Percentiles rank a stretch among this genome's conserved stretches.
Conservation (phyloP, 2,797 vertebrate species). For the Prunella strophiata region DNA sequence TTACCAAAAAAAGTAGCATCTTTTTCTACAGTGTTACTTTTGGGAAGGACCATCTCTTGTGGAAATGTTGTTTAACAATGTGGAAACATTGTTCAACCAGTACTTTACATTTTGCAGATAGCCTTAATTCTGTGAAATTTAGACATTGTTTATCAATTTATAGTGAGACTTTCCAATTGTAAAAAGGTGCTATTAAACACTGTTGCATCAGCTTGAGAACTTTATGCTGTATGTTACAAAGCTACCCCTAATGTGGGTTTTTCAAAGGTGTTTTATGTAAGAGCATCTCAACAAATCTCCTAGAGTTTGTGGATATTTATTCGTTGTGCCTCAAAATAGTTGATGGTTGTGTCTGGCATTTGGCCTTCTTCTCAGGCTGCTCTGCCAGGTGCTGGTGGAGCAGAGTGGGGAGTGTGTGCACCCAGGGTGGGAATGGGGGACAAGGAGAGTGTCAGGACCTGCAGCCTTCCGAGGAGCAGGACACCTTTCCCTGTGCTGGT, state of each 20-base stretch:
- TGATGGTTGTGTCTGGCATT: neutral
- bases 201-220: neutral
- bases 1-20: neutral
- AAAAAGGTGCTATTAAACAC: neutral
- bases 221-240: neutral
- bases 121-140: neutral
- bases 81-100: neutral
- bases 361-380: neutral
- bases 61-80: neutral
- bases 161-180: neutral
- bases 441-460: neutral
- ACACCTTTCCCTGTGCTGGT: neutral
- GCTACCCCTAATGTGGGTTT: neutral
- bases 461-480: rapidly evolving
- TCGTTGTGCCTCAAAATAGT: neutral
- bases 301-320: neutral
- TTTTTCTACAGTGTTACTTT: neutral
- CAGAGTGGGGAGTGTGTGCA: neutral
- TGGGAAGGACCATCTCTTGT: neutral
- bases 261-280: neutral
- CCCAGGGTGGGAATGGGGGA: neutral
- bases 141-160: neutral
- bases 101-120: neutral
- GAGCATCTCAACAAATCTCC: neutral
- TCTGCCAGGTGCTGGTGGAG: neutral